Conservation (phyloP, 2,113 vertebrate species). For the Bombycilla garrulus region DNA sequence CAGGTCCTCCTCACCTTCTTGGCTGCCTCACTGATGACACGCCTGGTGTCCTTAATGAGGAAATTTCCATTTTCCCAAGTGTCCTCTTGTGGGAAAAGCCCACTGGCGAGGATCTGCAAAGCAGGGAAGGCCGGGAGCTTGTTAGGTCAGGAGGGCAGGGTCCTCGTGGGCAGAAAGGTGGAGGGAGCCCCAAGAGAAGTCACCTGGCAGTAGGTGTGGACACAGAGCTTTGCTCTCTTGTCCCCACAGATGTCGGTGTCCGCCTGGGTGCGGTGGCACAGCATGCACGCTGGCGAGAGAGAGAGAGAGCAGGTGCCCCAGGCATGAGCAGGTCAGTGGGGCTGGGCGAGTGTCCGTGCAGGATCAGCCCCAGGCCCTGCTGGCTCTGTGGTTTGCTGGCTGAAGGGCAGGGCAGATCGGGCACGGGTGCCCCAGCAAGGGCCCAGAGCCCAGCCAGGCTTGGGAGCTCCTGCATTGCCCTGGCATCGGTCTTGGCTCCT, state of each 20-base stretch:
- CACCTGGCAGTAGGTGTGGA: not conserved
- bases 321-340: not conserved
- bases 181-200: not conserved
- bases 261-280: not conserved
- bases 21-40: not conserved
- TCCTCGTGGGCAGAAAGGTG: not conserved
- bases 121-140: rapidly evolving
- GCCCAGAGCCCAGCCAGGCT: not conserved
- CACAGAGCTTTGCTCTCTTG: not conserved
- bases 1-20: not conserved
- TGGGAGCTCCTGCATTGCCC: not conserved
- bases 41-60: rapidly evolving
- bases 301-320: not conserved
- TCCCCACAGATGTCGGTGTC: not conserved
- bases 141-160: not conserved
- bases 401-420: not conserved
- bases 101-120: not conserved
- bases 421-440: not conserved
- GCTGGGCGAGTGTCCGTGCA: not conserved
- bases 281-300: not conserved
- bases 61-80: not conserved
- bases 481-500: not conserved
- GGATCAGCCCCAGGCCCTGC: not conserved
- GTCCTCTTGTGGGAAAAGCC: not conserved
- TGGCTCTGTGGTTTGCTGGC: not conserved